phyloP scores from a whole-genome alignment of 2,888 invertebrate genomes.

The Papilio elwesi region DNA sequence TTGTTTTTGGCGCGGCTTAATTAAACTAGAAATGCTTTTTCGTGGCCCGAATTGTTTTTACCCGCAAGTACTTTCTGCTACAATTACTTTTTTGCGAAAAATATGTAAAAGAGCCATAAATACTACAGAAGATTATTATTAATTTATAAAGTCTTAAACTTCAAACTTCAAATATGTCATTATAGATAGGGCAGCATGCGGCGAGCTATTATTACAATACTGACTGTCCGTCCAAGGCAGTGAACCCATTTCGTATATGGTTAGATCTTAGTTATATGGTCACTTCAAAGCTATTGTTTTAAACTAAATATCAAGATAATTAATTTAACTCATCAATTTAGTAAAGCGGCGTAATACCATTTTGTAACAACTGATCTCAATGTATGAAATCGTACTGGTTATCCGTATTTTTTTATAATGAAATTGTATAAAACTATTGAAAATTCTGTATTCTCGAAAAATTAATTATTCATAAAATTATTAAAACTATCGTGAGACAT shows the following conservation, averaged over 20 bases:
- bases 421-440: too few species aligned
- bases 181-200: neutral
- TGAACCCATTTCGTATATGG: neutral
- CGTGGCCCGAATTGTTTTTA: conserved; percentile 33
- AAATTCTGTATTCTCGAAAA: too few species aligned
- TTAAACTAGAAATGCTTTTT: conserved; percentile 38
- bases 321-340: neutral
- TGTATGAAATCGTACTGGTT: too few species aligned
- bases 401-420: too few species aligned
- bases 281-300: too few species aligned
- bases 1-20: conserved; percentile 38
- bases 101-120: conserved; percentile 4
- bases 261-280: too few species aligned
- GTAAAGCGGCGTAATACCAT: neutral
- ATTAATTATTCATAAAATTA: too few species aligned
- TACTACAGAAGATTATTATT: neutral
- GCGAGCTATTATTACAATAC: neutral
- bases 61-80: conserved; percentile 16
- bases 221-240: neutral
- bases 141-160: neutral
- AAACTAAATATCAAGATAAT: too few species aligned
- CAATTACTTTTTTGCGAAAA: conserved; percentile 10
- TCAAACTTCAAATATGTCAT: neutral
- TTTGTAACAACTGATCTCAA: too few species aligned
- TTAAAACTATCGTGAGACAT: too few species aligned